Percentiles rank a stretch among this genome's conserved stretches.
Conservation (phyloP, 2,888 invertebrate genomes). For the Blastobasis adustella region DNA sequence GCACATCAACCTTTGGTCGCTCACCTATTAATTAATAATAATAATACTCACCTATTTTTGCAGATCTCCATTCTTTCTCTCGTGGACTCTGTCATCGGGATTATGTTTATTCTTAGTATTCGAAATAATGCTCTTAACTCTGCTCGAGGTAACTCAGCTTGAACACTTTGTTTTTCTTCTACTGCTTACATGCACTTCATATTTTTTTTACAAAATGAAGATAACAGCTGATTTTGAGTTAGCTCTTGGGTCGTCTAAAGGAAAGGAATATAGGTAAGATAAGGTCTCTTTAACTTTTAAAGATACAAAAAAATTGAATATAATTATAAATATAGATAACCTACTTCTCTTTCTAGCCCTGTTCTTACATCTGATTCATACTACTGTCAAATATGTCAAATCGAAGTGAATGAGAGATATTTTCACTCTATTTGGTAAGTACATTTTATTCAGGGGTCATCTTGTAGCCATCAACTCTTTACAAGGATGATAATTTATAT, state of each 20-base stretch:
- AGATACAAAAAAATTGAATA: not conserved
- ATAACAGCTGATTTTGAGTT: conserved; percentile 56
- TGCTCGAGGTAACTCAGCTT: conserved; percentile 77
- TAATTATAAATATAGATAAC: not conserved
- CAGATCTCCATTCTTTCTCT: conserved; percentile 83
- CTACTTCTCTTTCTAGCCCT: conserved; percentile 42
- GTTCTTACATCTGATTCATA: conserved; percentile 80
- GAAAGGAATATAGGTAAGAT: conserved; percentile 62
- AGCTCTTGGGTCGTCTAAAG: conserved; percentile 54
- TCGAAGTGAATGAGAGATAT: conserved; percentile 84
- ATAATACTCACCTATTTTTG: conserved; percentile 14
- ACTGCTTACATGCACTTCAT: conserved; percentile 46
- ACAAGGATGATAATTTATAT: not conserved
- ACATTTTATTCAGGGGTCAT: not conserved
- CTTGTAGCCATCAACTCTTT: no score
- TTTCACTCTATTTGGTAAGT: conserved; percentile 87
- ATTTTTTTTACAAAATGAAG: conserved; percentile 63
- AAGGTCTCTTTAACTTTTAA: not conserved
- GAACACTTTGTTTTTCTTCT: conserved; percentile 60
- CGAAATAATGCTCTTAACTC: conserved; percentile 80
- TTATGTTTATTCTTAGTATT: conserved; percentile 80
- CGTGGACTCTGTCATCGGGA: conserved; percentile 83
- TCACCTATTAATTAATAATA: no score
- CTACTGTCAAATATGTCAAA: conserved; percentile 89
- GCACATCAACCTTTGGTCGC: no score